Evolutionary conservation across 2,797 vertebrate species (phyloP).

Genomic region (Percopsis omiscomaycus): DNA sequence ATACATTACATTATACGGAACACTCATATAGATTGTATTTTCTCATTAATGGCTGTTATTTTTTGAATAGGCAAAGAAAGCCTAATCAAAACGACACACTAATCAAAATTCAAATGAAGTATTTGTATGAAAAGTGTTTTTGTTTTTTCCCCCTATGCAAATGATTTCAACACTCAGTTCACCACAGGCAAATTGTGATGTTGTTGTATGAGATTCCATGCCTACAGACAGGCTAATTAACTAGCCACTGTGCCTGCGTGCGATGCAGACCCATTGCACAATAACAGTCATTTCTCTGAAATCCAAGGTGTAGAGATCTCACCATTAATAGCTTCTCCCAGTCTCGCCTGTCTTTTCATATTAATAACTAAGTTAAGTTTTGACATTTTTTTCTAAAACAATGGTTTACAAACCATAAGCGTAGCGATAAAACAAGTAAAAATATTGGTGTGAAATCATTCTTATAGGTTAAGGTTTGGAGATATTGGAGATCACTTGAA

Average conservation of each 20-base stretch:
- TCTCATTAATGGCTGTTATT: background rate
- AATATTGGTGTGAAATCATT: too few species aligned
- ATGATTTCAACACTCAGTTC: constrained; percentile 15
- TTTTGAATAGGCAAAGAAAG: background rate
- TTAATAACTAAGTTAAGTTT: too few species aligned
- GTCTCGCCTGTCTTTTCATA: constrained; percentile 1
- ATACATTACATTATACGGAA: background rate
- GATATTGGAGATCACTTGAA: too few species aligned
- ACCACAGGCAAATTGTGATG: constrained; percentile 30
- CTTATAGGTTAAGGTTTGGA: too few species aligned
- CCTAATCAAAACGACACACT: background rate
- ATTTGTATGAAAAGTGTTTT: constrained; percentile 26
- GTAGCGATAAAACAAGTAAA: too few species aligned
- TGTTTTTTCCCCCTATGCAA: constrained; percentile 23
- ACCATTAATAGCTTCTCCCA: constrained; percentile 29
- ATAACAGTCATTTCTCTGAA: constrained; percentile 14
- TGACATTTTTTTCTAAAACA: too few species aligned
- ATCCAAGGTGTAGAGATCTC: constrained; percentile 23
- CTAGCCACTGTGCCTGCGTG: constrained; percentile 14
- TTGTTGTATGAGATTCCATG: constrained; percentile 26
- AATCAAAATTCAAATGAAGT: background rate
- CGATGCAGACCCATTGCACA: constrained; percentile 1
- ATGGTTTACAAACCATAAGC: too few species aligned
- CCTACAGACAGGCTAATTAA: constrained; percentile 33
- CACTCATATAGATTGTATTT: background rate